These are phyloP conservation scores for Metalampra italica DNA, from an alignment of 2,888 invertebrate genomes.

Conservation along the genomic window DNA sequence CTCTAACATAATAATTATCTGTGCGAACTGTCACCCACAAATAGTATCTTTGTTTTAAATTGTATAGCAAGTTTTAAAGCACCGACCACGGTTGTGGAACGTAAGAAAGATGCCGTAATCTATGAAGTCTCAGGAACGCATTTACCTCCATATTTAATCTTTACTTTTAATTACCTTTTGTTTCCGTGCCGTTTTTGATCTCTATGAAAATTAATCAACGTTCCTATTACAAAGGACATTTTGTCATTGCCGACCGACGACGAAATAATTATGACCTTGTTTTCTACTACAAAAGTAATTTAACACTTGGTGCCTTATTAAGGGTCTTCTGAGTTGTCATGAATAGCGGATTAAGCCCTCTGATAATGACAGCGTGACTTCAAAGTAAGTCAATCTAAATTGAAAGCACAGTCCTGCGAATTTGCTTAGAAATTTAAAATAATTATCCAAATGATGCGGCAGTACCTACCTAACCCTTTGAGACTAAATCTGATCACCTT, in stretches of 20 bases:
- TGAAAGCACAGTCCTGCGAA: background rate
- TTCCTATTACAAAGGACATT: conserved; percentile 1
- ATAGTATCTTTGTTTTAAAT: no score
- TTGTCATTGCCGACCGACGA: background rate
- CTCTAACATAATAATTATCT: no score
- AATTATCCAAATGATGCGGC: no score
- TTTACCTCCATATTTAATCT: background rate
- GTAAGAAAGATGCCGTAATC: no score
- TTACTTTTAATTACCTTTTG: conserved; percentile 1
- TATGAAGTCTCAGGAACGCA: no score
- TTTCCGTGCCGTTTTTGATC: background rate
- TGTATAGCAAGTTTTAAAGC: no score
- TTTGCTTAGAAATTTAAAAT: background rate
- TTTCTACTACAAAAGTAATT: conserved; percentile 5
- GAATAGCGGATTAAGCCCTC: conserved; percentile 1
- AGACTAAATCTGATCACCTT: background rate
- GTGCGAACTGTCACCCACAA: no score
- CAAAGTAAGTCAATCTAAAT: background rate
- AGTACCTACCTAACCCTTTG: no score
- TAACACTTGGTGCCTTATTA: conserved; percentile 3
- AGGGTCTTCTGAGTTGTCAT: conserved; percentile 1
- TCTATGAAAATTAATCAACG: conserved; percentile 3
- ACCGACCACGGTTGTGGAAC: no score
- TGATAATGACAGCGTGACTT: background rate
- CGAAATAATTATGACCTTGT: conserved; percentile 5